Conservation (phyloP, 2,113 vertebrate species). For the Phalacrocorax aristotelis region DNA sequence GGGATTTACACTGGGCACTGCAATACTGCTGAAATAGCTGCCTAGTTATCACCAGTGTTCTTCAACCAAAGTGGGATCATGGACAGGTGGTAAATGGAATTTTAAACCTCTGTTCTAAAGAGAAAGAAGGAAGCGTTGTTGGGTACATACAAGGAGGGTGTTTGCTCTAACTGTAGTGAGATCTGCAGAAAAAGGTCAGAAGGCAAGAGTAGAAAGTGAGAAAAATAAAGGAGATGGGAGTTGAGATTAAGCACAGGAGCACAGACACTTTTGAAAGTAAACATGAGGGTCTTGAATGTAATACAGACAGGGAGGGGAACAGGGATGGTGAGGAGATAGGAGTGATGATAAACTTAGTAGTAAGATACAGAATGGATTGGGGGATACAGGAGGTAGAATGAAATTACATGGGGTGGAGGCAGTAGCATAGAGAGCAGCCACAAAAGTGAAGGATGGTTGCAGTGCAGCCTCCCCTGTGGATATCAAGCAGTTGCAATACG, state of each 20-base stretch:
- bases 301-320: background rate
- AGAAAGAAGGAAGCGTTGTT: background rate
- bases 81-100: background rate
- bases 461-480: background rate
- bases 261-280: conserved; percentile 20
- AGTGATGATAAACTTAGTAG: background rate
- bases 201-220: background rate
- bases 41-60: background rate
- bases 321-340: background rate
- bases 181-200: background rate
- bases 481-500: background rate
- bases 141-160: background rate
- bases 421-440: background rate
- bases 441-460: background rate
- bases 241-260: conserved; percentile 40
- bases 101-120: background rate
- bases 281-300: background rate
- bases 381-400: background rate
- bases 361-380: background rate
- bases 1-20: background rate
- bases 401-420: background rate
- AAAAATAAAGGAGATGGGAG: conserved; percentile 32
- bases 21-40: background rate
- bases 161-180: background rate
- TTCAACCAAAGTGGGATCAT: background rate